These are phyloP conservation scores for Gadopsis marmoratus DNA, from an alignment of 2,797 vertebrate species.

Conservation along the genomic window DNA sequence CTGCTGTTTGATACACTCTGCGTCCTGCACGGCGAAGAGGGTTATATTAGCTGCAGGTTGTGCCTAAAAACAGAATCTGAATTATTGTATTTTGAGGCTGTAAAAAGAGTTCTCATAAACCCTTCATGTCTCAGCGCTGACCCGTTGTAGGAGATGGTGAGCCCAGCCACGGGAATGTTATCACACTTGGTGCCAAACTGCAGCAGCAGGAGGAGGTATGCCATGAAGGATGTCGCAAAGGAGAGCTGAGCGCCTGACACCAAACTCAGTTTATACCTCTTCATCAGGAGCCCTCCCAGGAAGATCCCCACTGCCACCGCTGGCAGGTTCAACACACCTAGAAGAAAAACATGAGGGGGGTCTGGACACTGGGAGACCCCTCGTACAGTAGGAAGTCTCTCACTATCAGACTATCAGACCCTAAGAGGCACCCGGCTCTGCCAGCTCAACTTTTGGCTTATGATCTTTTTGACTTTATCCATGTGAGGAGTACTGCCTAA, in stretches of 20 bases:
- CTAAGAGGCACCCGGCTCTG: too few species aligned
- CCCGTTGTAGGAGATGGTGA: slow-evolving; percentile 89
- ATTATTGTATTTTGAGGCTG: not conserved
- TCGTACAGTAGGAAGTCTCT: not conserved
- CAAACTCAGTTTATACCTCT: slow-evolving; percentile 87
- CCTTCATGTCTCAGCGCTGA: slow-evolving; percentile 62
- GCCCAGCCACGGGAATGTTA: slow-evolving; percentile 85
- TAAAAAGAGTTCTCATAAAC: not conserved
- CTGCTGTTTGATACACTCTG: slow-evolving; percentile 69
- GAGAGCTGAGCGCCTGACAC: slow-evolving; percentile 87
- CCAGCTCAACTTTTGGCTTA: not conserved
- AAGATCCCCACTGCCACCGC: slow-evolving; percentile 87
- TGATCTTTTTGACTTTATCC: not conserved
- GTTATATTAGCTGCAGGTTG: not conserved
- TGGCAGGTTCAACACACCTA: slow-evolving; percentile 87
- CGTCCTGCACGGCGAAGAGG: slow-evolving; percentile 78
- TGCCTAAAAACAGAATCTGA: not conserved
- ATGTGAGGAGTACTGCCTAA: not conserved
- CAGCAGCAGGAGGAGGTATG: slow-evolving; percentile 84
- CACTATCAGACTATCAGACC: not conserved
- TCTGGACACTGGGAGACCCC: not conserved
- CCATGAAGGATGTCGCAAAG: slow-evolving; percentile 81
- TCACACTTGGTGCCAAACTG: slow-evolving; percentile 87
- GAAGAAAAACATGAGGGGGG: not conserved
- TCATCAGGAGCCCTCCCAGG: slow-evolving; percentile 89